A percentile compares a stretch with the other conserved stretches of the same genome.
These are phyloP conservation scores for Psittacula derbiana DNA, from an alignment of 2,797 vertebrate genomes.

Conservation along the genomic window DNA sequence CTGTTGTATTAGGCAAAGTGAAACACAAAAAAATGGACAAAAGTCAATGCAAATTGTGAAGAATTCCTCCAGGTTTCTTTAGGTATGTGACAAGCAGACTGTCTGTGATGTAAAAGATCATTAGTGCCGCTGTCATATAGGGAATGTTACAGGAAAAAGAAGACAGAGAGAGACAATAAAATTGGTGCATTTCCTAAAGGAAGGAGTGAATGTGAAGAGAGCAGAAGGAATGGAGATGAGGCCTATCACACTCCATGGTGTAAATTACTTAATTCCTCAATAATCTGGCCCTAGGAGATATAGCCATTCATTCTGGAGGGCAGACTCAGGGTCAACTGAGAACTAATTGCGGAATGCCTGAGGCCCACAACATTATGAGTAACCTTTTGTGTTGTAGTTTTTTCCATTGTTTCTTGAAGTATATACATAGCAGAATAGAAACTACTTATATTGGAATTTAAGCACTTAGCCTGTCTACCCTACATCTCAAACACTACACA, in stretches of 20 bases:
- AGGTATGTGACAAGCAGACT: not conserved
- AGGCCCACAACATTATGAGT: fast-evolving
- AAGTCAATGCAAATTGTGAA: not conserved
- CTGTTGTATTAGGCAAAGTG: not conserved
- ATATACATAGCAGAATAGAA: not conserved
- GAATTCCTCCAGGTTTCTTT: not conserved
- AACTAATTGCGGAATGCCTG: not conserved
- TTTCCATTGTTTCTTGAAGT: not conserved
- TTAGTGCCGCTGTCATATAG: not conserved
- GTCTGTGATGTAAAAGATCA: not conserved
- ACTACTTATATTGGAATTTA: not conserved
- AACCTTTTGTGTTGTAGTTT: not conserved
- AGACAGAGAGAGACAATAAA: not conserved
- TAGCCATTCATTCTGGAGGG: not conserved
- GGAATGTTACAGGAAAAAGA: not conserved
- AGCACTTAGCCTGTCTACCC: not conserved
- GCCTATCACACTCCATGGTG: fast-evolving
- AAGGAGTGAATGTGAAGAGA: not conserved
- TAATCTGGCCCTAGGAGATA: not conserved
- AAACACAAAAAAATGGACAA: not conserved
- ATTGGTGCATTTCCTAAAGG: not conserved
- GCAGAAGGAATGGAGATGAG: not conserved
- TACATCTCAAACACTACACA: not conserved
- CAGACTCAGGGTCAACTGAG: not conserved
- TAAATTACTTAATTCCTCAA: not conserved